These are phyloP conservation scores for Mimachlamys varia DNA, from an alignment of 2,888 invertebrate species.

Conservation along the genomic window DNA sequence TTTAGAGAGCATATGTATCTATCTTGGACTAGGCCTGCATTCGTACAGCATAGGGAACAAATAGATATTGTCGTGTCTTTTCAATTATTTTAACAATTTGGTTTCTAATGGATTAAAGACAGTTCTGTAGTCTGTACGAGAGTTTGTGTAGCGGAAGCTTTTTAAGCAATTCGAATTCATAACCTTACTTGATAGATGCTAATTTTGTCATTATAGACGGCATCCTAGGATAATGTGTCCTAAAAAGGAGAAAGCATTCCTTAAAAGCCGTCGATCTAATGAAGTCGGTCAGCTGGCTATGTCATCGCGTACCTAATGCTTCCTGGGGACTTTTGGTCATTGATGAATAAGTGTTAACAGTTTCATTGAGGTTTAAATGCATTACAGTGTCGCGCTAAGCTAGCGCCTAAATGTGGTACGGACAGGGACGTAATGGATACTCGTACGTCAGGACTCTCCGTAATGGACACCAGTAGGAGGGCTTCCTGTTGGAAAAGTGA, in stretches of 20 bases:
- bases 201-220: not conserved
- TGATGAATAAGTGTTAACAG: constrained; percentile 3
- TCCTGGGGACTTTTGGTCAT: constrained; percentile 31
- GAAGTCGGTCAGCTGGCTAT: not conserved
- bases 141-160: not conserved
- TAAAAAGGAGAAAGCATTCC: not conserved
- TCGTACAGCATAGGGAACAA: too few relatives aligned
- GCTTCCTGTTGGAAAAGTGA: not conserved
- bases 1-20: too few relatives aligned
- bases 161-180: not conserved
- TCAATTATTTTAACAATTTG: not conserved
- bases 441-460: not conserved
- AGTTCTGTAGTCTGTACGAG: not conserved
- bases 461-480: constrained; percentile 4
- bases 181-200: constrained; percentile 4
- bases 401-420: not conserved
- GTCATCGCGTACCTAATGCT: not conserved
- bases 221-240: not conserved
- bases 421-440: not conserved
- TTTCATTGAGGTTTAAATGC: not conserved
- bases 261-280: not conserved
- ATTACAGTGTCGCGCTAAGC: not conserved
- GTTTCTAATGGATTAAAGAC: not conserved
- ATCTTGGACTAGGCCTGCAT: too few relatives aligned
- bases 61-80: too few relatives aligned